Conservation (phyloP, 2,113 vertebrate species). For the Glaucidium brasilianum region DNA sequence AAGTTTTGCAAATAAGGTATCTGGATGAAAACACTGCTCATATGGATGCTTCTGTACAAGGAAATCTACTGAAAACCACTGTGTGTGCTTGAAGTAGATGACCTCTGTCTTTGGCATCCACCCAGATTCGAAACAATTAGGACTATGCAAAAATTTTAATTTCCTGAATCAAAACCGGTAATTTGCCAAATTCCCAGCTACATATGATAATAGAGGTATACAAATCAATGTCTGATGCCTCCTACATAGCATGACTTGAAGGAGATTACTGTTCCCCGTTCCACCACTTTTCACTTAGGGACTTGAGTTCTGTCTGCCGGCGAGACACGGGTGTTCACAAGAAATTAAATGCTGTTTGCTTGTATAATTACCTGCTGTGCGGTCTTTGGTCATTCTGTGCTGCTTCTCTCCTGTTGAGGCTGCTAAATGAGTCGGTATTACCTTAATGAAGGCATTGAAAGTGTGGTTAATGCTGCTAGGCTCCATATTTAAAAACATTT, state of each 20-base stretch:
- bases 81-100: neutral
- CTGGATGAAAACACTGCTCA: neutral
- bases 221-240: neutral
- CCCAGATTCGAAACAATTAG: neutral
- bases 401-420: neutral
- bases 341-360: neutral
- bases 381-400: neutral
- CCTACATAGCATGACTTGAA: neutral
- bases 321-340: rapidly evolving
- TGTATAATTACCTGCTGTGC: neutral
- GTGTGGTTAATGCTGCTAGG: slow-evolving; percentile 7
- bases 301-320: neutral
- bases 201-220: neutral
- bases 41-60: neutral
- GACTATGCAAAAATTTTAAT: neutral
- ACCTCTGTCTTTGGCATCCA: neutral
- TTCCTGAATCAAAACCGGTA: neutral
- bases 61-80: neutral
- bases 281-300: neutral
- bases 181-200: neutral
- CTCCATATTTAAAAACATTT: slow-evolving; percentile 6
- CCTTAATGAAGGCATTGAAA: neutral
- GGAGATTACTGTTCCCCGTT: neutral
- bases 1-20: neutral
- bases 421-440: slow-evolving; percentile 8